A percentile compares a stretch with the other conserved stretches of the same genome.
Evolutionary conservation across 2,797 vertebrate genomes (phyloP).

Genomic region (Anguilla megastoma): DNA sequence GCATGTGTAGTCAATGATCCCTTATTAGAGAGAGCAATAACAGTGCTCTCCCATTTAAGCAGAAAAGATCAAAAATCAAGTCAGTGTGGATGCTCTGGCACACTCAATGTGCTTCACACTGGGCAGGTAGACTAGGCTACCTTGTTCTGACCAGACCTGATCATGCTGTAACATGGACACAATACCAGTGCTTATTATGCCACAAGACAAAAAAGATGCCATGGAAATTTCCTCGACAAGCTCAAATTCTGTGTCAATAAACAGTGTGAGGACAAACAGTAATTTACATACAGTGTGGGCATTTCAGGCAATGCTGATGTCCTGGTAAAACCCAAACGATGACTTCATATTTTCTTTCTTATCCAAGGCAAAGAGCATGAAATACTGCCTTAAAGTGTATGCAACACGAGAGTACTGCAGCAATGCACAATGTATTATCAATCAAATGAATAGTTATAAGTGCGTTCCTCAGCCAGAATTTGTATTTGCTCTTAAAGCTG

Average conservation of each 20-base stretch:
- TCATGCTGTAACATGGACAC: not conserved
- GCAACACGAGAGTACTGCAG: not conserved
- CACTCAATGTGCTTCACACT: not conserved
- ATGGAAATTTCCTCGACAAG: not conserved
- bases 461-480: not conserved
- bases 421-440: not conserved
- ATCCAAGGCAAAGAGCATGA: not conserved
- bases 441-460: not conserved
- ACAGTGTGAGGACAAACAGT: not conserved
- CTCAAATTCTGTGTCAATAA: not conserved
- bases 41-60: slow-evolving; percentile 6
- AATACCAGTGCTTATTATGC: no score
- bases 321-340: not conserved
- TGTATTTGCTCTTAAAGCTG: not conserved
- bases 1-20: no score
- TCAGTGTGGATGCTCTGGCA: not conserved
- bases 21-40: not conserved
- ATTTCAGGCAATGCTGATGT: not conserved
- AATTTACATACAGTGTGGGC: not conserved
- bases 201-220: not conserved
- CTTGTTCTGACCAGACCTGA: not conserved
- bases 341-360: not conserved
- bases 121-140: not conserved
- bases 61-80: not conserved
- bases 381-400: not conserved